Evolutionary conservation across 2,113 vertebrate species (phyloP).

Genomic region (Nyctibius bracteatus): DNA sequence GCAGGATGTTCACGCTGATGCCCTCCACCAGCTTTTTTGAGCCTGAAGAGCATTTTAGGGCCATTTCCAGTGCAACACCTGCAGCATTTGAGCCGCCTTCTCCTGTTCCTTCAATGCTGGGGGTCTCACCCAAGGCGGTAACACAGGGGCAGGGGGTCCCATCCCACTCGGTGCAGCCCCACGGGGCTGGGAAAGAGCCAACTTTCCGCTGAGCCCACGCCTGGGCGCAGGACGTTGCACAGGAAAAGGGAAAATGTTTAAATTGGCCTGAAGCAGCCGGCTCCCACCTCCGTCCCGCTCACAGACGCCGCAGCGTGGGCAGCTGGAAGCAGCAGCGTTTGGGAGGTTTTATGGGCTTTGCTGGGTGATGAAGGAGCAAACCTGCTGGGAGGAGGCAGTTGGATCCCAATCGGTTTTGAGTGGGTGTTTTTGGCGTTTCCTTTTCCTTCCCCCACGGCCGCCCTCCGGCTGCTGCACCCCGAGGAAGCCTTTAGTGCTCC

Average conservation of each 20-base stretch:
- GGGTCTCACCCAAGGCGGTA: neutral
- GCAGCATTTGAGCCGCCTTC: fast-evolving
- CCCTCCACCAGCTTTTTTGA: neutral
- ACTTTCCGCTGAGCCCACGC: neutral
- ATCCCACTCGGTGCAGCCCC: neutral
- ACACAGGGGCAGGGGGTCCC: neutral
- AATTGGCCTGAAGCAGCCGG: neutral
- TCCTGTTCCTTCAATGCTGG: fast-evolving
- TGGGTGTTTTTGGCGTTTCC: neutral
- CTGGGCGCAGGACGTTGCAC: neutral
- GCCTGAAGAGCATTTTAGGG: neutral
- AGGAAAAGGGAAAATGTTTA: neutral
- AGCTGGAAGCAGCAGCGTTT: neutral
- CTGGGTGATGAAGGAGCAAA: neutral
- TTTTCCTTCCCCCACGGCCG: neutral
- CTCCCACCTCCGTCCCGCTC: neutral
- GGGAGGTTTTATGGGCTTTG: neutral
- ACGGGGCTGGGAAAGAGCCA: neutral
- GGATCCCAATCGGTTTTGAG: neutral
- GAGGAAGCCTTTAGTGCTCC: neutral
- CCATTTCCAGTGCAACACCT: neutral
- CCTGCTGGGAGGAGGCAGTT: neutral
- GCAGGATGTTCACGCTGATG: fast-evolving
- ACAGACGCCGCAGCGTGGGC: neutral
- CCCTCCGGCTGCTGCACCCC: neutral